Conservation (phyloP, 30 jellyfish, hydroid and myxozoan genomes). For the Rhopilema esculentum region DNA sequence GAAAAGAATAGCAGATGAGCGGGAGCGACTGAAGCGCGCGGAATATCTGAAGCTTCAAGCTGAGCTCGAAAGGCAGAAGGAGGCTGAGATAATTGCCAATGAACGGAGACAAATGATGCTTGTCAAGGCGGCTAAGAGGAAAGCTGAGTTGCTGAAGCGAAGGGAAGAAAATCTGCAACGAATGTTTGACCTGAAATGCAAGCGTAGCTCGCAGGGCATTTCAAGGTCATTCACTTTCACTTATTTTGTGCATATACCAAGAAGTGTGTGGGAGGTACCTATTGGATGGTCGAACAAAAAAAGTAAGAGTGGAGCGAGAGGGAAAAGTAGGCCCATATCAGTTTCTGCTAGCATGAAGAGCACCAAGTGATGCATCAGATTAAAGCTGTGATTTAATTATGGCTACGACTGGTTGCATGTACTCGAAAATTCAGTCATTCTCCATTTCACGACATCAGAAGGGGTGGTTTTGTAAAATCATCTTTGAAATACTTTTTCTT, state of each 20-base stretch:
- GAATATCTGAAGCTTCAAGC: slow-evolving; percentile 61
- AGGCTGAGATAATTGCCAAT: slow-evolving; percentile 64
- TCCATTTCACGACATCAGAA: no score
- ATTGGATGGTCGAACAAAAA: slow-evolving; percentile 78
- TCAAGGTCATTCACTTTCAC: slow-evolving; percentile 72
- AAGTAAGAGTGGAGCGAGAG: slow-evolving; percentile 45
- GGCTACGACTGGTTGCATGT: no score
- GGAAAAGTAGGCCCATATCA: slow-evolving; percentile 55
- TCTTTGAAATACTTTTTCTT: no score
- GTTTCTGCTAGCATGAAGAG: slow-evolving; percentile 18
- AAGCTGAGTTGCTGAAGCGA: slow-evolving; percentile 60
- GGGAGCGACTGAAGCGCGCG: slow-evolving; percentile 60
- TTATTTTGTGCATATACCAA: slow-evolving; percentile 82
- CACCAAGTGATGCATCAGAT: neutral
- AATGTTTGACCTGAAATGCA: slow-evolving; percentile 50
- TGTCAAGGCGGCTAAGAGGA: slow-evolving; percentile 52
- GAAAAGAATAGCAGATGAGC: slow-evolving; percentile 63
- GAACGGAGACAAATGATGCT: slow-evolving; percentile 43
- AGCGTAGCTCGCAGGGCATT: slow-evolving; percentile 42
- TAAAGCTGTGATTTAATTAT: no score
- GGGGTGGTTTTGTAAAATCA: no score
- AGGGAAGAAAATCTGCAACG: slow-evolving; percentile 66
- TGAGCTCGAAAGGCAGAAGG: slow-evolving; percentile 68
- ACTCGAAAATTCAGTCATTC: no score
- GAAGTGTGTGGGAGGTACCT: slow-evolving; percentile 85